These are phyloP conservation scores for Corythucha ciliata DNA, from an alignment of 2,888 invertebrate genomes.

Conservation along the genomic window DNA sequence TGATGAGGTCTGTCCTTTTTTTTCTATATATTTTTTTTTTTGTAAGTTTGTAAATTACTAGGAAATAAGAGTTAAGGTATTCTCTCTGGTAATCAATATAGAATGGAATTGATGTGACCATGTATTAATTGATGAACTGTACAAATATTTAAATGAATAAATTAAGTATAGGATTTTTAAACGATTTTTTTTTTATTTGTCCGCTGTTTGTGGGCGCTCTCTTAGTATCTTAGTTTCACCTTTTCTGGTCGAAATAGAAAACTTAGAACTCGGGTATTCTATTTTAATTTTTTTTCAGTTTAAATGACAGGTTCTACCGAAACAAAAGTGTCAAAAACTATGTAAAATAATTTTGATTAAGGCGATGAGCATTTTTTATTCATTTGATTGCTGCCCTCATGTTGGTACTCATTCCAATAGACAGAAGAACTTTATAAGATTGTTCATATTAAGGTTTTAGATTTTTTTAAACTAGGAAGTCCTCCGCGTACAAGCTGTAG, in stretches of 20 bases:
- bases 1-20: too few species aligned
- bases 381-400: neutral
- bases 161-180: conserved; percentile 21
- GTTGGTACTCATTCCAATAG: conserved; percentile 28
- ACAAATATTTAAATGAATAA: conserved; percentile 32
- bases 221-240: conserved; percentile 10
- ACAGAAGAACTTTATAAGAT: conserved; percentile 12
- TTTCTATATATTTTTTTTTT: conserved; percentile 21
- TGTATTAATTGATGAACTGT: conserved; percentile 31
- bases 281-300: conserved; percentile 5
- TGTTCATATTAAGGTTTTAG: conserved; percentile 13
- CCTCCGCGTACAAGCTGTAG: conserved; percentile 32
- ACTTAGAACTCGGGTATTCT: neutral
- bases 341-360: neutral
- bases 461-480: conserved; percentile 16
- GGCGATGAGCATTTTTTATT: conserved; percentile 5
- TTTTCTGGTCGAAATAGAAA: neutral
- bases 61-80: conserved; percentile 26
- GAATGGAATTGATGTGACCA: conserved; percentile 30
- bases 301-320: neutral
- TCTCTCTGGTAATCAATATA: conserved; percentile 29
- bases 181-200: conserved; percentile 22
- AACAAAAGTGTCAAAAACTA: neutral
- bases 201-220: conserved; percentile 14
- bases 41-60: conserved; percentile 31